phyloP scores from a whole-genome alignment of 2,888 invertebrate species.

The Cryptocheilus praepositus region DNA sequence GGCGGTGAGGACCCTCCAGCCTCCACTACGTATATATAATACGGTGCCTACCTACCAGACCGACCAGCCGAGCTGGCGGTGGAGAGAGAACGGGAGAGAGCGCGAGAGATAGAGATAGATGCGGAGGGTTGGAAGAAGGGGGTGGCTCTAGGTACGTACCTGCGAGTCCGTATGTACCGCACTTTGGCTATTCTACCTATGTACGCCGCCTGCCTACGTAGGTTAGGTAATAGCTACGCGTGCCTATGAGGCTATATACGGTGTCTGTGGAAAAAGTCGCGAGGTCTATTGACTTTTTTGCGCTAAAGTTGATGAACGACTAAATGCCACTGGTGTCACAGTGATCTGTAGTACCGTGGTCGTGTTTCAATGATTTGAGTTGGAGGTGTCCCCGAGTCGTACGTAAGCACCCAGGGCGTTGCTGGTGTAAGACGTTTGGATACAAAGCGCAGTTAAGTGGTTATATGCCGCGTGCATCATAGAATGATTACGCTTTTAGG shows the following conservation, averaged over 20 bases:
- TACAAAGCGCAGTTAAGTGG: no score
- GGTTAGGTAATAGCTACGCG: constrained; percentile 47
- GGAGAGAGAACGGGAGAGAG: constrained; percentile 6
- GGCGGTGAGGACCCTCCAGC: constrained; percentile 70
- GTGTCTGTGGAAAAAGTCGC: constrained; percentile 27
- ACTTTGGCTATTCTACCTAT: constrained; percentile 2
- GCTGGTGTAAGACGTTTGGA: no score
- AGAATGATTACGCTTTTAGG: no score
- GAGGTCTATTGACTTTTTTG: no score
- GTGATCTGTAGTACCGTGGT: no score
- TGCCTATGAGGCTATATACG: constrained; percentile 42
- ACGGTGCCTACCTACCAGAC: constrained; percentile 45
- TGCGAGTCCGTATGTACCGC: constrained; percentile 28
- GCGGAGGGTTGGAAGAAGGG: constrained; percentile 22
- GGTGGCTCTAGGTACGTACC: constrained; percentile 54
- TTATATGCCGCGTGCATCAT: no score
- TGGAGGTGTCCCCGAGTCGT: no score
- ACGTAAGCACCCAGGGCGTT: no score
- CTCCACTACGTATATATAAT: constrained; percentile 54
- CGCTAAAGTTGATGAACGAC: no score
- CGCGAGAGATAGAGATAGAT: constrained; percentile 15
- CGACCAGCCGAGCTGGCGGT: constrained; percentile 34
- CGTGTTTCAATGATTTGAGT: no score
- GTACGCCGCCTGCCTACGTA: constrained; percentile 26
- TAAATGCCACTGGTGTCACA: no score